Evolutionary conservation across 2,888 invertebrate genomes (phyloP), one percentile per base, ranked within the genome.

Genomic region (Nudaria mundana): DNA sequence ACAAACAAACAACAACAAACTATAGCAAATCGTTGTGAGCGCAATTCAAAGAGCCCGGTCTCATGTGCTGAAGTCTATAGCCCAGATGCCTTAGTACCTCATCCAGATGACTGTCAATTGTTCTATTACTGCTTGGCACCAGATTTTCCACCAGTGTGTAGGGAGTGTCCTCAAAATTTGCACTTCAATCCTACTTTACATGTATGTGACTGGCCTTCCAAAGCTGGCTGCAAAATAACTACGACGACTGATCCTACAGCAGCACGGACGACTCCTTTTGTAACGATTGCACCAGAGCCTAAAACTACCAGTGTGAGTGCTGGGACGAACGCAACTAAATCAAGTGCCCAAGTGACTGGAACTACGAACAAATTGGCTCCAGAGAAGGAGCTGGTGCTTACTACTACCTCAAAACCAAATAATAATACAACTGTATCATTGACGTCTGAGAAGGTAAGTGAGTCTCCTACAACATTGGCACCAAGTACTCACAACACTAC

Each of bases 61-160:
- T 20, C 20, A 20, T 20, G 20, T 20, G 20, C 20, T 3, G 20
- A 20, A 8, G 20, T 20, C 20, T 8, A 20, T 20, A 20, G 20
- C 20, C 20, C 20, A 20, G 20, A 20, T 20, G 20, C 20, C 8
- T 8, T 20, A 20, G 20, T 20, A 20, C 20, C 20, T 7, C 20
- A 20, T 8, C 20, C 20, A 5, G 20, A 20, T 5, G 20, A 20
- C 20, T 20, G 64, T 37, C 33, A 52, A 13, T 48, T 65, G 15
- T 67, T 64, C 49, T 66, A 66, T 30, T 56, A 59, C 46, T 66
- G 66, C 37, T 44, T 55, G 20, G 34, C 44, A 3, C 23, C 42
- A 5, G 23, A 30, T 11, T 7, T 28, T 13, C 22, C 16, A 32
- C 56, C 64, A 7, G 6, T 20, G 8, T 20, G 20, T 20, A 20